phyloP scores from a whole-genome alignment of 2,797 vertebrate genomes.

The Danionella dracula region DNA sequence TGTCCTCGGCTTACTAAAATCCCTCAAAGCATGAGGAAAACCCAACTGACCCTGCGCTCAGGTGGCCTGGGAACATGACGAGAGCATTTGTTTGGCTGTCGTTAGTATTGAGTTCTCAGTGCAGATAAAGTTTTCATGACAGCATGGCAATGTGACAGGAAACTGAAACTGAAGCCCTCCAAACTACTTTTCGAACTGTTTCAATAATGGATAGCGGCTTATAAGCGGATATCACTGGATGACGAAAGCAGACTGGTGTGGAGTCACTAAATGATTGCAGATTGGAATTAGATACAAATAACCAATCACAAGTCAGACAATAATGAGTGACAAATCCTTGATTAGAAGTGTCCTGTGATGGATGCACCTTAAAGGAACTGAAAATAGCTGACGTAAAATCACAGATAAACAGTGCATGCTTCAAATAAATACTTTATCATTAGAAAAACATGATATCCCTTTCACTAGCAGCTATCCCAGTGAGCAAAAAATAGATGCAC shows the following conservation, averaged over 20 bases:
- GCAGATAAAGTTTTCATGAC: constrained; percentile 21
- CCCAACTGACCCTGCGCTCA: not conserved
- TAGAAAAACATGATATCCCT: no score
- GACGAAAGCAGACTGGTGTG: not conserved
- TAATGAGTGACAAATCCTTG: not conserved
- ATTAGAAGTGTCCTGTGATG: constrained; percentile 7
- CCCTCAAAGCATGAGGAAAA: not conserved
- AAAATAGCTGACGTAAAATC: no score
- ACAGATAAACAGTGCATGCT: no score
- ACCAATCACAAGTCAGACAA: not conserved
- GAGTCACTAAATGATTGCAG: not conserved
- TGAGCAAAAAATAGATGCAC: no score
- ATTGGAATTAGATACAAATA: not conserved
- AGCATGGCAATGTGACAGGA: constrained; percentile 7
- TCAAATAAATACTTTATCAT: no score
- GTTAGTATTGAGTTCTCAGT: constrained; percentile 18
- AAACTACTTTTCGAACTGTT: constrained; percentile 19
- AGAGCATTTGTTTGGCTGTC: constrained; percentile 12
- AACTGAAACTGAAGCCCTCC: constrained; percentile 14
- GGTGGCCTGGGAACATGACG: constrained; percentile 17
- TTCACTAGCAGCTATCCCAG: no score
- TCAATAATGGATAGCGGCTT: not conserved
- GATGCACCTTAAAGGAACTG: no score
- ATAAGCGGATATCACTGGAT: not conserved
- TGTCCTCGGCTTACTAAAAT: not conserved